Evolutionary conservation across 2,888 invertebrate genomes (phyloP), one percentile per base, ranked within the genome.

Genomic region (Escarpia spicata): DNA sequence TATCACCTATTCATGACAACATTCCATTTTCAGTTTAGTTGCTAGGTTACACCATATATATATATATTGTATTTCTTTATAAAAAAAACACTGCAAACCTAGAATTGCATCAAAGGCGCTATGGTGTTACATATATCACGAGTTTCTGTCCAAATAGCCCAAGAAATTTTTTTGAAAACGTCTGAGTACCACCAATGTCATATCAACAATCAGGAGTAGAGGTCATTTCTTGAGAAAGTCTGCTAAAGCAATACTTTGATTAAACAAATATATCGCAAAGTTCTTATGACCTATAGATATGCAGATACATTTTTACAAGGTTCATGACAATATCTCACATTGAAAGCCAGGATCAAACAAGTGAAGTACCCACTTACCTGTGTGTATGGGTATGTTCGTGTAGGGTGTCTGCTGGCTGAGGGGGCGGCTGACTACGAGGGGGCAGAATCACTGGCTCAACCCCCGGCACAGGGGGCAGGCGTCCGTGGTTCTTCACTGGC

Each of bases 381-480:
- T 75, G 26, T 52, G 52, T 4, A 15, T 9, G 52, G 4, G 52
- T 15, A 52, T 52, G 10, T 52, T 52, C 52, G 9, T 52, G 52
- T 75, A 26, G 75, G 75, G 75, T 6, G 26, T 75, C 19, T n/a
- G 4, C 90, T 52, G 37, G 37, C 94, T 94, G 92, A 44, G 43
- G 93, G 91, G 19, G 95, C 93, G 92, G 45, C 6, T 75, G 75
- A 75, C 19, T 75, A 26, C n/a, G 75, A 44, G 93, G 91, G 19
- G 95, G 95, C 43, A 95, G 94, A n/a, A 94, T 94, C 12, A 95
- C 95, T 8, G 95, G 95, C 93, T 95, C 95, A 9, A 95, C 94
- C 19, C 95, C 95, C 9, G 95, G 95, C 43, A 95, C 95, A 91
- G 95, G 95, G n/a, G 95, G 95, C 90, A 95, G 93, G 45, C 26